Conservation (phyloP, 2,113 vertebrate genomes). For the Seriola quinqueradiata region DNA sequence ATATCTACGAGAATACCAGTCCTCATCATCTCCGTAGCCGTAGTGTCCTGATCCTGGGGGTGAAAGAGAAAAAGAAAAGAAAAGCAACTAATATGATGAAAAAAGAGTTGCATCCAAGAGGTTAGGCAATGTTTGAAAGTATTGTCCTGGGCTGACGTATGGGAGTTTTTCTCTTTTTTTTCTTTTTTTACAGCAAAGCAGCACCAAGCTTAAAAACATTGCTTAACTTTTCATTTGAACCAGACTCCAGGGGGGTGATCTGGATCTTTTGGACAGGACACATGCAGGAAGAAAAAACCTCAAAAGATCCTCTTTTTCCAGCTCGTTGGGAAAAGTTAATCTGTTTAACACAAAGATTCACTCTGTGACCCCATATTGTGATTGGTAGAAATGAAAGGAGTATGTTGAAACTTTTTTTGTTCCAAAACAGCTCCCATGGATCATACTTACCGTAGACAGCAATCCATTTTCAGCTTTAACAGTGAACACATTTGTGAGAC, state of each 20-base stretch:
- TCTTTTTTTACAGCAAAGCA: conserved; percentile 12
- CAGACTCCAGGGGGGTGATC: conserved; percentile 39
- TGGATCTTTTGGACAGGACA: conserved; percentile 56
- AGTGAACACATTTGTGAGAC: conserved; percentile 28
- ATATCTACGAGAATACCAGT: conserved; percentile 90
- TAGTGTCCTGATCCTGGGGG: conserved; percentile 95
- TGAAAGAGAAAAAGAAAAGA: conserved; percentile 85
- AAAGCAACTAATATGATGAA: conserved; percentile 72
- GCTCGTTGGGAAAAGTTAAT: conserved; percentile 40
- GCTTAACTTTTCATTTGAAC: conserved; percentile 60
- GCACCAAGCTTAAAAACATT: conserved; percentile 54
- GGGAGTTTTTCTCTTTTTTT: background rate
- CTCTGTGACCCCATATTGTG: background rate
- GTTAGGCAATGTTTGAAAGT: conserved; percentile 68
- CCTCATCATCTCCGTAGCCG: conserved; percentile 93
- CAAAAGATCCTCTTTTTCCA: conserved; percentile 49
- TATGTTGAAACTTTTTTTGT: conserved; percentile 26
- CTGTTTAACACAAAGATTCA: conserved; percentile 32
- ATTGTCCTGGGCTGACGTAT: conserved; percentile 38
- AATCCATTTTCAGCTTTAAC: conserved; percentile 11
- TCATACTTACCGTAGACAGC: conserved; percentile 53
- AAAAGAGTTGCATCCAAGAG: conserved; percentile 46
- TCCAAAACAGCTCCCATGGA: conserved; percentile 33
- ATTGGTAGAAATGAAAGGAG: conserved; percentile 28
- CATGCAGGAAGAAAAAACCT: conserved; percentile 47